Conservation (phyloP, 1,140 invertebrate species). For the Drosophila albomicans region DNA sequence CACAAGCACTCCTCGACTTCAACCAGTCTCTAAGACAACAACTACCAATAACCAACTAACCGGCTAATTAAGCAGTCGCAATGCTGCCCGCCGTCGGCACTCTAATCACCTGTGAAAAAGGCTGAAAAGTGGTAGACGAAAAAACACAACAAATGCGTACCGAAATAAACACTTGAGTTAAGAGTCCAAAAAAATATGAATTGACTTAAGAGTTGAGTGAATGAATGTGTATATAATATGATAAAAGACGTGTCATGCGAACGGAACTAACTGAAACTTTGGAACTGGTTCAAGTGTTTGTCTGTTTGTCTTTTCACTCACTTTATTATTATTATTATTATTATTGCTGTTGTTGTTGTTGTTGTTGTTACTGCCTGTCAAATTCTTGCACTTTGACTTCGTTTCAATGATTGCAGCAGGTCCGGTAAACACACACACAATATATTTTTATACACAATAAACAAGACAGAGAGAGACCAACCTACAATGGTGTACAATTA, state of each 20-base stretch:
- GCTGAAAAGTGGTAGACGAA: conserved; percentile 53
- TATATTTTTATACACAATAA: conserved; percentile 4
- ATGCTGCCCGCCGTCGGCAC: conserved; percentile 41
- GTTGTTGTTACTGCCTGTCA: conserved; percentile 56
- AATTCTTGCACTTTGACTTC: conserved; percentile 78
- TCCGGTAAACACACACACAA: conserved; percentile 26
- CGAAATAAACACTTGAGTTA: conserved; percentile 66
- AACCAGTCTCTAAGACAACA: not conserved
- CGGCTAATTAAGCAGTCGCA: conserved; percentile 68
- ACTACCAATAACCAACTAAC: conserved; percentile 2
- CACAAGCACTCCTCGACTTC: conserved; percentile 30
- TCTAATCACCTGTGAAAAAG: conserved; percentile 79
- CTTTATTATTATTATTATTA: conserved; percentile 47
- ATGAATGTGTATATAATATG: conserved; percentile 43
- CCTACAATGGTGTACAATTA: conserved; percentile 67
- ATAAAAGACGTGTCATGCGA: conserved; percentile 66
- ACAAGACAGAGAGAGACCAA: conserved; percentile 5
- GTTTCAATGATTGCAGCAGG: conserved; percentile 21
- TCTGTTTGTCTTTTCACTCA: conserved; percentile 43
- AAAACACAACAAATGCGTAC: conserved; percentile 36
- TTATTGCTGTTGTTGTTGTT: conserved; percentile 20
- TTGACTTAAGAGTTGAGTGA: conserved; percentile 62
- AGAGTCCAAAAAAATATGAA: conserved; percentile 61
- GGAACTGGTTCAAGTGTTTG: conserved; percentile 36
- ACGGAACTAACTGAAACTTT: conserved; percentile 54